A percentile compares a stretch with the other conserved stretches of the same genome.
Evolutionary conservation across 2,113 vertebrate species (phyloP).

Genomic region (Desmodus rotundus): DNA sequence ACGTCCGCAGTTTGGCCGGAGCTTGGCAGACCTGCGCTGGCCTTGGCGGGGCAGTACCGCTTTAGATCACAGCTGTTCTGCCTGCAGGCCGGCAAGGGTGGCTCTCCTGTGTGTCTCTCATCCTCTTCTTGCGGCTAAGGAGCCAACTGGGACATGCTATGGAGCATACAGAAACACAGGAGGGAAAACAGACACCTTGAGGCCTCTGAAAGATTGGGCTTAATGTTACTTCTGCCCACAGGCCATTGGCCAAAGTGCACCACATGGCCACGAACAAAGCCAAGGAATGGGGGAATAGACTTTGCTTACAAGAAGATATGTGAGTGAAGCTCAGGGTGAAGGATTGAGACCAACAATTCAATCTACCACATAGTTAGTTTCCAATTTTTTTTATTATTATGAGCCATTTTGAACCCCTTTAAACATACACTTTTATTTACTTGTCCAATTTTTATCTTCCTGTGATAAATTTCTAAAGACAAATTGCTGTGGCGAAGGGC

Average conservation of each 20-base stretch:
- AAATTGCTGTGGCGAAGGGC: neutral
- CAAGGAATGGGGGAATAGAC: neutral
- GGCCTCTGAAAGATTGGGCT: neutral
- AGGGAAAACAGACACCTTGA: neutral
- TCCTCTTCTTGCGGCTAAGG: neutral
- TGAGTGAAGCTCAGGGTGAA: neutral
- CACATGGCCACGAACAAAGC: neutral
- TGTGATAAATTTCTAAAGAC: neutral
- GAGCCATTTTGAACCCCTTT: neutral
- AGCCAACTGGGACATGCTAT: neutral
- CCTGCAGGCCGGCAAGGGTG: neutral
- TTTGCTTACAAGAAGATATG: neutral
- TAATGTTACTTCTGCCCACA: neutral
- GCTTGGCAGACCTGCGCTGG: neutral
- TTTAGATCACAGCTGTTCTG: neutral
- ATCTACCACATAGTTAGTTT: neutral
- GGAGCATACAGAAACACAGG: neutral
- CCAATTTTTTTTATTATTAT: neutral
- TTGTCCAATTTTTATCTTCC: neutral
- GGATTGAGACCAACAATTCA: neutral
- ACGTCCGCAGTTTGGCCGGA: neutral
- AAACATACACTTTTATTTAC: neutral
- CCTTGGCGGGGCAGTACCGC: neutral
- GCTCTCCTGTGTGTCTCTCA: neutral
- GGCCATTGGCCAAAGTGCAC: neutral